A percentile compares a stretch with the other conserved stretches of the same genome.
Evolutionary conservation across 2,113 vertebrate species (phyloP).

Genomic region (Pycnonotus jocosus): DNA sequence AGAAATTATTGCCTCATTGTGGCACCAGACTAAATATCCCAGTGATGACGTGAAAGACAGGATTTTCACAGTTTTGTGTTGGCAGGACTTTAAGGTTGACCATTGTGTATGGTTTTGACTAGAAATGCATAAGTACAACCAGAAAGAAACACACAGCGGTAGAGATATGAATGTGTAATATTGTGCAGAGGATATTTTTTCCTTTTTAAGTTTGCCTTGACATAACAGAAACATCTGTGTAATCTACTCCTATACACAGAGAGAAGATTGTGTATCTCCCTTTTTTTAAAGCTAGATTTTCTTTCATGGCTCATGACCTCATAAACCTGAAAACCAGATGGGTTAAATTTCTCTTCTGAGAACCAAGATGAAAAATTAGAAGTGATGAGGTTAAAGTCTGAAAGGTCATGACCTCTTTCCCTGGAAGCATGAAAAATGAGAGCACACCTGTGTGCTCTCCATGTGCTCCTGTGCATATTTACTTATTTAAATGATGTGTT

Average conservation of each 20-base stretch:
- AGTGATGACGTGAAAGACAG: background rate
- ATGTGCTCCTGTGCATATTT: background rate
- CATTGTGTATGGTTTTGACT: background rate
- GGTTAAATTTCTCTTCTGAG: background rate
- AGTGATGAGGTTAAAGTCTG: slow-evolving; percentile 1
- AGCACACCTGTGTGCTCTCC: background rate
- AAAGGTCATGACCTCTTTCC: slow-evolving; percentile 24
- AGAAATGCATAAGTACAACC: background rate
- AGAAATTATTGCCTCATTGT: background rate
- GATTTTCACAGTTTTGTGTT: background rate
- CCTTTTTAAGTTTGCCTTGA: background rate
- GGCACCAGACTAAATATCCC: background rate
- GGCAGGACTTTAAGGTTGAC: background rate
- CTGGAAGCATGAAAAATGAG: background rate
- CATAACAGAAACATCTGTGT: background rate
- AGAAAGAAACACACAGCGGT: background rate
- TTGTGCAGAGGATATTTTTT: background rate
- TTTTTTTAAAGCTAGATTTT: background rate
- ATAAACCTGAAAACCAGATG: slow-evolving; percentile 32
- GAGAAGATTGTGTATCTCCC: background rate
- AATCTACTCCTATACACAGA: background rate
- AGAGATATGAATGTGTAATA: background rate
- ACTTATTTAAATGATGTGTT: background rate
- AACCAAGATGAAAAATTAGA: slow-evolving; percentile 6
- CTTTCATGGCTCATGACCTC: slow-evolving; percentile 5